Evolutionary conservation across 2,113 vertebrate genomes (phyloP).

Genomic region (Platycercus adscitus): DNA sequence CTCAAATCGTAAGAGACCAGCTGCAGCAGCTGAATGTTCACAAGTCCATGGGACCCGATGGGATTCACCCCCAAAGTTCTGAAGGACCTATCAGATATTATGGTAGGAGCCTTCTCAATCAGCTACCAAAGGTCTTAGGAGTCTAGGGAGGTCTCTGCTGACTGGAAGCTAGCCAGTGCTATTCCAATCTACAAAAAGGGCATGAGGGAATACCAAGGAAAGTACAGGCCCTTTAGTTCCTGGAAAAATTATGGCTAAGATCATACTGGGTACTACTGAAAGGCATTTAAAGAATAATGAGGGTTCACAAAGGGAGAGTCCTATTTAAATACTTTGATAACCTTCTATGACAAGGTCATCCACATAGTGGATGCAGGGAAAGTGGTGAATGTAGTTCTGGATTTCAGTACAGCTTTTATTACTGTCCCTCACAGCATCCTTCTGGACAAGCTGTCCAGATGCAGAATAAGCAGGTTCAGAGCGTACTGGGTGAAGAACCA

Average conservation of each 20-base stretch:
- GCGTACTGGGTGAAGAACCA: not conserved
- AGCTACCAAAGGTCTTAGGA: not conserved
- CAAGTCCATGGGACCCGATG: not conserved
- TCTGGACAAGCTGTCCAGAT: fast-evolving
- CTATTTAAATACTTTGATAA: not conserved
- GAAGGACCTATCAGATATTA: not conserved
- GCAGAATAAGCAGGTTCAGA: not conserved
- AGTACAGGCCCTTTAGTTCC: not conserved
- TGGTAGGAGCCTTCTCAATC: not conserved
- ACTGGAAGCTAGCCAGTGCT: not conserved
- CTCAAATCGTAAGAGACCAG: not conserved
- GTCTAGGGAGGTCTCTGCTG: not conserved
- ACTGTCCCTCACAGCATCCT: not conserved
- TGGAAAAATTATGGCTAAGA: not conserved
- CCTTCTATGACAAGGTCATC: not conserved
- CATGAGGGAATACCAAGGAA: not conserved
- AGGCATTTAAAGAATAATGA: not conserved
- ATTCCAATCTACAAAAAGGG: not conserved
- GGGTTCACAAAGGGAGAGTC: not conserved
- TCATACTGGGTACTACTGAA: not conserved
- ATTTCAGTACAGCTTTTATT: not conserved
- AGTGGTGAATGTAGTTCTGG: fast-evolving
- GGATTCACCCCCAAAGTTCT: not conserved
- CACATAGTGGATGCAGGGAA: not conserved
- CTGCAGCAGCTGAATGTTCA: not conserved